These are phyloP conservation scores for Drosophila pseudoananassae DNA, from an alignment of 1,140 invertebrate species.

Conservation along the genomic window DNA sequence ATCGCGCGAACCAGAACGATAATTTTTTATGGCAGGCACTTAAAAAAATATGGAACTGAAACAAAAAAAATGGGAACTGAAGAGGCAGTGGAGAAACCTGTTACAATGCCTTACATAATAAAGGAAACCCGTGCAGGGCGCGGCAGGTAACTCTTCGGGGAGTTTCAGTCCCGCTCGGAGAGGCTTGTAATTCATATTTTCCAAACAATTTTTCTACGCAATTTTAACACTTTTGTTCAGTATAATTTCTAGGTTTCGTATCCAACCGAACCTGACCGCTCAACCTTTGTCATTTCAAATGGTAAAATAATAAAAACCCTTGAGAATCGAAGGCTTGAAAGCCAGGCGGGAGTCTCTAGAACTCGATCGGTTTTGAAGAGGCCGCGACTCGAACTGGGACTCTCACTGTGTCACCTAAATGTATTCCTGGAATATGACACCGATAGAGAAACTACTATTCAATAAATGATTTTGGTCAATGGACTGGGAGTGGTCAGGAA, in stretches of 20 bases:
- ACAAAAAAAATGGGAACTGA: neutral
- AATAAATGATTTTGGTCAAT: conserved; percentile 52
- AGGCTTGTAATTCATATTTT: conserved; percentile 61
- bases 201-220: conserved; percentile 64
- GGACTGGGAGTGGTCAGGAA: conserved; percentile 41
- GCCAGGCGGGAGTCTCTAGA: conserved; percentile 42
- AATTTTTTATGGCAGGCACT: conserved; percentile 44
- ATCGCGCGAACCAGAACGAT: conserved; percentile 32
- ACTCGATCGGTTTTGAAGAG: conserved; percentile 51
- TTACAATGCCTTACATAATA: conserved; percentile 45
- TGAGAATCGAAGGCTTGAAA: conserved; percentile 26
- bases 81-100: conserved; percentile 23
- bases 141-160: conserved; percentile 59
- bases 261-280: conserved; percentile 23
- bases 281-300: conserved; percentile 19
- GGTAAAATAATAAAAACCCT: conserved; percentile 42
- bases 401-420: conserved; percentile 45
- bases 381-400: conserved; percentile 35
- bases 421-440: conserved; percentile 44
- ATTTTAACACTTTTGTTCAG: conserved; percentile 64
- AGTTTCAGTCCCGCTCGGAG: conserved; percentile 8
- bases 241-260: conserved; percentile 46
- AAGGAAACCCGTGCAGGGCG: conserved; percentile 38
- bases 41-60: conserved; percentile 29
- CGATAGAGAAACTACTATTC: conserved; percentile 39